Evolutionary conservation across 2,113 vertebrate species (phyloP).

Genomic region (Melanerpes formicivorus): DNA sequence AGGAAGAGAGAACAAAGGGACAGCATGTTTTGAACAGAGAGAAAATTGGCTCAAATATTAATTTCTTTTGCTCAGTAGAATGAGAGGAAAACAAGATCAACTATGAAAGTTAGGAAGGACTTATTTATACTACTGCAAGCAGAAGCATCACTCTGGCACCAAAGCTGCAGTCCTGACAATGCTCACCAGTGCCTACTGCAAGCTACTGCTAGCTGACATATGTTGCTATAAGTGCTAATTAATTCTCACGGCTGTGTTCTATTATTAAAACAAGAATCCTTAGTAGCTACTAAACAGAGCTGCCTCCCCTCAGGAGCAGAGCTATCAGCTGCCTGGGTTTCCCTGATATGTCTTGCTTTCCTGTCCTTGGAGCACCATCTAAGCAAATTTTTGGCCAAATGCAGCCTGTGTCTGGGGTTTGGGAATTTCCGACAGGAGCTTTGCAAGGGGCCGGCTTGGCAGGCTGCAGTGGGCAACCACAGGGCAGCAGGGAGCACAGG

Average conservation of each 20-base stretch:
- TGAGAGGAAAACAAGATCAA: not conserved
- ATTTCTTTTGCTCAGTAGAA: not conserved
- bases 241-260: slow-evolving; percentile 37
- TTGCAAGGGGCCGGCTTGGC: not conserved
- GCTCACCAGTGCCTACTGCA: not conserved
- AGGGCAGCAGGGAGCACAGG: fast-evolving
- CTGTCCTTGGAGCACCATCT: slow-evolving; percentile 17
- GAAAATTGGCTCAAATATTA: not conserved
- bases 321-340: slow-evolving; percentile 31
- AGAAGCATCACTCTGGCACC: not conserved
- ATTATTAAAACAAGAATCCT: slow-evolving; percentile 53
- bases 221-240: slow-evolving; percentile 57
- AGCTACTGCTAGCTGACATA: slow-evolving; percentile 44
- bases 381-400: not conserved
- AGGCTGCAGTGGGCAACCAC: not conserved
- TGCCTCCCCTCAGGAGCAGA: not conserved
- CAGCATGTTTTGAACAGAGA: not conserved
- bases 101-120: not conserved
- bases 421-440: slow-evolving; percentile 7
- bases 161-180: not conserved
- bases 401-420: not conserved
- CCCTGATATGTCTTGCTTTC: slow-evolving; percentile 23
- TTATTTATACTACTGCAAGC: not conserved
- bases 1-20: not conserved
- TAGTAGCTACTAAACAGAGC: slow-evolving; percentile 27